Conservation (phyloP, 2,888 invertebrate species). For the Terebella lapidaria region DNA sequence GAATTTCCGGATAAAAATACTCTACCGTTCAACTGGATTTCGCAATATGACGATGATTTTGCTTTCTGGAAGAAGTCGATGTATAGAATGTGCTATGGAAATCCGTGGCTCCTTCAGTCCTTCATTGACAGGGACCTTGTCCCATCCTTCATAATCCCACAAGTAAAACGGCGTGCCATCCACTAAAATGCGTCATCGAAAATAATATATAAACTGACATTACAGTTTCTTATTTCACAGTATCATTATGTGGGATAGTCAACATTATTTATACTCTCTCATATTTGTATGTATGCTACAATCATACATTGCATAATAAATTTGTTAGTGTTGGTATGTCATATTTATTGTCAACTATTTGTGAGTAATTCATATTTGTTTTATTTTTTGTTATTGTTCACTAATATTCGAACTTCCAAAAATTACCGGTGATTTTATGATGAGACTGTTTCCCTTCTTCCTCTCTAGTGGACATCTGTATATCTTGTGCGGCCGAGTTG, state of each 20-base stretch:
- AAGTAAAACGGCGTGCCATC: not conserved
- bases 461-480: not conserved
- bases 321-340: too few relatives aligned
- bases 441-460: not conserved
- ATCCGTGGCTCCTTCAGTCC: not conserved
- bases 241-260: not conserved
- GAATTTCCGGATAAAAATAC: too few relatives aligned
- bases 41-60: constrained; percentile 1
- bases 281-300: too few relatives aligned
- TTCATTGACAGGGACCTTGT: not conserved
- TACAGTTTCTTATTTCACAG: not conserved
- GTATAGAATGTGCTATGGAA: not conserved
- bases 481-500: not conserved
- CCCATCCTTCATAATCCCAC: not conserved
- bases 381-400: not conserved
- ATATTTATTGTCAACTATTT: too few relatives aligned
- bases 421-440: not conserved
- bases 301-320: too few relatives aligned
- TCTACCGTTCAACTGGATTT: not conserved
- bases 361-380: not conserved
- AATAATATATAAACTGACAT: not conserved
- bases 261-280: not conserved
- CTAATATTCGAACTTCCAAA: not conserved
- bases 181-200: not conserved
- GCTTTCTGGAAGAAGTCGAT: not conserved